Evolutionary conservation across 2,888 invertebrate species (phyloP).

Genomic region (Kuschelorhynchus macadamiae): DNA sequence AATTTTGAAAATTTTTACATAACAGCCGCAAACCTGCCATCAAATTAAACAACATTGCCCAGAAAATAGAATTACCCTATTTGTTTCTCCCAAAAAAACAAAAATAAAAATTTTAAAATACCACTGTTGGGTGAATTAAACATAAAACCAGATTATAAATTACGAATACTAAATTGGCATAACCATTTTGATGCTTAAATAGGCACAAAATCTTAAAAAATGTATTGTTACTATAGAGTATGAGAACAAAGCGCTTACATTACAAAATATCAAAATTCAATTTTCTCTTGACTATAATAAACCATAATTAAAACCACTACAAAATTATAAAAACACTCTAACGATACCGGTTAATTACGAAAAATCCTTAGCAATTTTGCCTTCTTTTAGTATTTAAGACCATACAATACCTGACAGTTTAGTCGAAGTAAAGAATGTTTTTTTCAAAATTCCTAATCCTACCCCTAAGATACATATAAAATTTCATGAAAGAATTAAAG

Average conservation of each 20-base stretch:
- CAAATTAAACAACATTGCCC: constrained; percentile 16
- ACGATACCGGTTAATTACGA: constrained; percentile 21
- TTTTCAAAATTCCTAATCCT: constrained; percentile 2
- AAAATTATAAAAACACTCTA: constrained; percentile 10
- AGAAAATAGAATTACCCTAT: constrained; percentile 10
- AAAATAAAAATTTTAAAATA: constrained; percentile 19
- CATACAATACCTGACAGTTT: constrained; percentile 36
- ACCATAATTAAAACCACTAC: constrained; percentile 6
- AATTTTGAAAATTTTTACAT: constrained; percentile 24
- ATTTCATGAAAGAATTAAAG: constrained; percentile 35
- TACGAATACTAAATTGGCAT: constrained; percentile 28
- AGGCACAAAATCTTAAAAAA: constrained; percentile 17
- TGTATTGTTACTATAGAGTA: constrained; percentile 19
- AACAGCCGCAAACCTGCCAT: neutral
- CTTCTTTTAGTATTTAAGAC: constrained; percentile 25
- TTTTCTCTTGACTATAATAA: constrained; percentile 32
- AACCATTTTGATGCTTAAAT: constrained; percentile 28
- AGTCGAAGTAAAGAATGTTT: neutral
- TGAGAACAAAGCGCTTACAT: constrained; percentile 14
- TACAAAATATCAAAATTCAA: constrained; percentile 24
- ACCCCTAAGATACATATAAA: constrained; percentile 21
- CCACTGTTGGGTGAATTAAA: constrained; percentile 26
- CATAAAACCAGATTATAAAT: neutral
- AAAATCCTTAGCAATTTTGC: constrained; percentile 7
- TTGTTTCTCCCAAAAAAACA: constrained; percentile 1